Conservation (phyloP, 2,113 vertebrate species). For the Mesembrinibis cayennensis region DNA sequence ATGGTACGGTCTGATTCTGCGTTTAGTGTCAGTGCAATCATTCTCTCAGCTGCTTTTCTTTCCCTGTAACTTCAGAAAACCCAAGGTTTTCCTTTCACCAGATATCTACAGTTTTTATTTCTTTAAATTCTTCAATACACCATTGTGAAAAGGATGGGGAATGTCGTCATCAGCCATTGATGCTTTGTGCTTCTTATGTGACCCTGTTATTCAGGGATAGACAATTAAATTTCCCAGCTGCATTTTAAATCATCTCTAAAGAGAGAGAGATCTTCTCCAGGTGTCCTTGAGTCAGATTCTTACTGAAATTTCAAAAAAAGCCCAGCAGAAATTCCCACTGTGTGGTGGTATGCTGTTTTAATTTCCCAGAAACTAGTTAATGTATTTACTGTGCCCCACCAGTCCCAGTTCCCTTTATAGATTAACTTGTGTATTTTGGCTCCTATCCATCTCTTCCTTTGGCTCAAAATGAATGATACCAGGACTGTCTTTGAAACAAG, state of each 20-base stretch:
- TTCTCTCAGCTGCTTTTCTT: neutral
- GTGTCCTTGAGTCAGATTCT: neutral
- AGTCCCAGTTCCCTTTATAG: slow-evolving; percentile 19
- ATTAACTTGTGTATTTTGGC: slow-evolving; percentile 72
- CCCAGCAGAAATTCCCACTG: neutral
- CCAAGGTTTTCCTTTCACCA: neutral
- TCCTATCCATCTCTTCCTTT: slow-evolving; percentile 69
- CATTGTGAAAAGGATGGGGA: neutral
- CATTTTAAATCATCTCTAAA: neutral
- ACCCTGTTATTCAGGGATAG: neutral
- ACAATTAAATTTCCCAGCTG: neutral
- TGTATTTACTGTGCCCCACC: neutral
- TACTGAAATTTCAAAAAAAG: neutral
- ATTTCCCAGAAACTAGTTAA: slow-evolving; percentile 29
- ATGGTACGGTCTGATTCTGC: neutral
- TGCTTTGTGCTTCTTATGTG: neutral
- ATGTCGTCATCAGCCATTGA: neutral
- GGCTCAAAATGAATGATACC: slow-evolving; percentile 78
- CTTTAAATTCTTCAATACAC: neutral
- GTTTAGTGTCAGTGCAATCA: fast-evolving
- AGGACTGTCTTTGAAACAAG: slow-evolving; percentile 76
- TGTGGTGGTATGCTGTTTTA: neutral
- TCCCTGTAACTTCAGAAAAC: neutral
- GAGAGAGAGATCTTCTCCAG: neutral
- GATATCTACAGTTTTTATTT: neutral